Evolutionary conservation across 1,140 invertebrate species (phyloP), one percentile per base, ranked within the genome.

Genomic region (Lethrus apterus): DNA sequence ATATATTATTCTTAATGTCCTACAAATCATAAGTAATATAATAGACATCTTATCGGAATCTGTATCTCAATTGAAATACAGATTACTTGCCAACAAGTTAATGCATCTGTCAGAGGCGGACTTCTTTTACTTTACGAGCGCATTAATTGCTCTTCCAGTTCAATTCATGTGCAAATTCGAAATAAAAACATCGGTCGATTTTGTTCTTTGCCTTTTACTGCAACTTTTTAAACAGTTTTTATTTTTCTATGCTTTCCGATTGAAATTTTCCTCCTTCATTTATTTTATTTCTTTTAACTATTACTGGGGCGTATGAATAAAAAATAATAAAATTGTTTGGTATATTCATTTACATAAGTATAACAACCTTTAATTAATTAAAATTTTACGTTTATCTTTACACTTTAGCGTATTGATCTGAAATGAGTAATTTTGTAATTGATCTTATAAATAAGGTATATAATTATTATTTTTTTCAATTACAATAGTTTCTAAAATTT

Each of bases 1-100:
- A n/a, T n/a, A n/a, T n/a, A n/a, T n/a, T n/a, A n/a, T n/a, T n/a
- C n/a, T n/a, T 38, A 38, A 21, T 19, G 18, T n/a, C n/a, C 35
- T 42, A 46, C 47, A 53, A 53, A 53, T 53, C 51, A 50, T 44
- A 49, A 35, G 35, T 24, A 49, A 53, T 49, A 46, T 53, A 53
- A 53, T 53, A 50, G 47, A 40, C 43, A 38, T 43, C 33, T 50
- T 53, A 53, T 53, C 51, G 46, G 34, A 32, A 42, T 50, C 38
- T 43, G 47, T 26, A 53, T 53, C 47, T 49, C 45, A 49, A 52
- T 49, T 44, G 45, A 49, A 42, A 48, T 34, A 48, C 33, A 46
- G 47, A 50, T 46, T 50, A 46, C 40, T 43, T 35, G 26, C 38
- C 33, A 33, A 33, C 32, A 38, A 49, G 47, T 44, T 53, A 50